Conservation (phyloP, 1,140 invertebrate genomes). For the silkworm (Bombyx mori) region ASM3026992v2 NC_085116.1:17214001-17214500, state of each 20-base stretch:
- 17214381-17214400: slow-evolving; percentile 85
- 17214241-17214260: slow-evolving; percentile 75
- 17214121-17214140: slow-evolving; percentile 88
- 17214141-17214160: slow-evolving; percentile 90
- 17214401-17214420: slow-evolving; percentile 88
- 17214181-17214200: slow-evolving; percentile 86
- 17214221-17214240: slow-evolving; percentile 84
- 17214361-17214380: slow-evolving; percentile 78
- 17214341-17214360: slow-evolving; percentile 82
- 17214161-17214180: slow-evolving; percentile 90
- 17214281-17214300: slow-evolving; percentile 88
- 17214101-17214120: slow-evolving; percentile 92
- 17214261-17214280: slow-evolving; percentile 84
- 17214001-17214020: slow-evolving; percentile 85
- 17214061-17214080: slow-evolving; percentile 91
- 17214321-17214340: slow-evolving; percentile 82
- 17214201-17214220: slow-evolving; percentile 87
- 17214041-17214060: slow-evolving; percentile 91
- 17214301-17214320: slow-evolving; percentile 87
- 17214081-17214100: slow-evolving; percentile 88
- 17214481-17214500: slow-evolving; percentile 77
- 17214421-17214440: slow-evolving; percentile 88
- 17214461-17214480: slow-evolving; percentile 79
- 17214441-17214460: slow-evolving; percentile 77
- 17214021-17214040: slow-evolving; percentile 88